Conservation (phyloP, 2,797 vertebrate species). For the Aphelocoma californica region DNA sequence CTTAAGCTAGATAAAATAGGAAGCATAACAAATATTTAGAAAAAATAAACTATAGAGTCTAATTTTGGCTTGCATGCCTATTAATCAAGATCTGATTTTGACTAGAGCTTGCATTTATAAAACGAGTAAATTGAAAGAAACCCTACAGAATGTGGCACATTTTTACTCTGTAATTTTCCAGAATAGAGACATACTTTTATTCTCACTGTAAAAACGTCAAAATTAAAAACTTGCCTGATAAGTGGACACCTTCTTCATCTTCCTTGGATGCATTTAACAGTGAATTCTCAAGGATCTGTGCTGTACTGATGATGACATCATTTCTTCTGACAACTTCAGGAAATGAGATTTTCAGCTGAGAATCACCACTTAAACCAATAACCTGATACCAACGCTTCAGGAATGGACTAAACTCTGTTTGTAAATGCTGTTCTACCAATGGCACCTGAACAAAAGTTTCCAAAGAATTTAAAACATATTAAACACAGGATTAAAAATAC, state of each 20-base stretch:
- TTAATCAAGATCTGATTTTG: background rate
- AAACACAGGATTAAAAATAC: background rate
- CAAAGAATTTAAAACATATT: background rate
- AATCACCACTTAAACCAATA: conserved; percentile 88
- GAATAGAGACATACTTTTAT: background rate
- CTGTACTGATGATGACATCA: conserved; percentile 92
- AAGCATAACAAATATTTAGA: background rate
- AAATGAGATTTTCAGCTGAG: conserved; percentile 92
- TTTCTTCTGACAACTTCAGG: conserved; percentile 81
- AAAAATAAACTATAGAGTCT: background rate
- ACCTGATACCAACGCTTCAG: conserved; percentile 83
- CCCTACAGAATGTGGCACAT: background rate
- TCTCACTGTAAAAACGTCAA: background rate
- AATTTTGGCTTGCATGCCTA: background rate
- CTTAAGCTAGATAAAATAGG: background rate
- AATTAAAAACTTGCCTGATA: conserved; percentile 81
- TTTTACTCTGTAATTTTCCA: background rate
- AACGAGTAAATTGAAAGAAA: background rate
- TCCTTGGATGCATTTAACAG: conserved; percentile 78
- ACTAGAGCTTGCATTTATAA: background rate
- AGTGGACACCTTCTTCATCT: conserved; percentile 84
- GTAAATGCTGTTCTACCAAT: conserved; percentile 91
- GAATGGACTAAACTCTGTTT: conserved; percentile 84
- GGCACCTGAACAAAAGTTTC: conserved; percentile 80
- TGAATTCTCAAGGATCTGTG: conserved; percentile 95